Percentiles rank a stretch among this genome's conserved stretches.
phyloP scores from a whole-genome alignment of 1,140 invertebrate genomes.

The Gryon sp. region DNA sequence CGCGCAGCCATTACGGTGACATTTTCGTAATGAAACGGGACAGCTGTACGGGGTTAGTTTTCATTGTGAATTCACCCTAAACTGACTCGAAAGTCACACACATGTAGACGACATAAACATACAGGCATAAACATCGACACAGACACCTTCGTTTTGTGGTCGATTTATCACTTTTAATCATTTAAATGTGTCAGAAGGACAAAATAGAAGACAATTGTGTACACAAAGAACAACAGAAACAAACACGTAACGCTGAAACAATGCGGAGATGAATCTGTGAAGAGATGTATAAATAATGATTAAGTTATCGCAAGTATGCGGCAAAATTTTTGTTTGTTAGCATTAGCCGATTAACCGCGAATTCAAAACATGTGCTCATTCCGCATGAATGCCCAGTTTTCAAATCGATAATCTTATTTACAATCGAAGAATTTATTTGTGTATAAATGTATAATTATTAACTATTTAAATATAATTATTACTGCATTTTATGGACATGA shows the following conservation, averaged over 20 bases:
- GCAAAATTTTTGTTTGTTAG: conserved; percentile 20
- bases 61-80: conserved; percentile 75
- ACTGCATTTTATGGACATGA: no score
- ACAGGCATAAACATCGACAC: no score
- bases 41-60: conserved; percentile 72
- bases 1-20: conserved; percentile 19
- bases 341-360: neutral
- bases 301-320: conserved; percentile 34
- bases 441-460: neutral
- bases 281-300: conserved; percentile 37
- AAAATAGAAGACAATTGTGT: no score
- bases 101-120: no score
- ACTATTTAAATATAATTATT: no score
- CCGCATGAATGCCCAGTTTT: conserved; percentile 13
- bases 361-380: conserved; percentile 25
- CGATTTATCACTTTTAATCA: conserved; percentile 40
- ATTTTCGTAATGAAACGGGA: conserved; percentile 58
- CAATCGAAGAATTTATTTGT: neutral
- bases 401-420: neutral
- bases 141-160: no score
- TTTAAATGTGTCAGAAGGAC: conserved; percentile 19
- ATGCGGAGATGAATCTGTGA: conserved; percentile 15
- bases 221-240: no score
- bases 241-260: neutral
- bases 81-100: conserved; percentile 73